Evolutionary conservation across 1,140 invertebrate genomes (phyloP).

Genomic region (Ridgeia piscesae): DNA sequence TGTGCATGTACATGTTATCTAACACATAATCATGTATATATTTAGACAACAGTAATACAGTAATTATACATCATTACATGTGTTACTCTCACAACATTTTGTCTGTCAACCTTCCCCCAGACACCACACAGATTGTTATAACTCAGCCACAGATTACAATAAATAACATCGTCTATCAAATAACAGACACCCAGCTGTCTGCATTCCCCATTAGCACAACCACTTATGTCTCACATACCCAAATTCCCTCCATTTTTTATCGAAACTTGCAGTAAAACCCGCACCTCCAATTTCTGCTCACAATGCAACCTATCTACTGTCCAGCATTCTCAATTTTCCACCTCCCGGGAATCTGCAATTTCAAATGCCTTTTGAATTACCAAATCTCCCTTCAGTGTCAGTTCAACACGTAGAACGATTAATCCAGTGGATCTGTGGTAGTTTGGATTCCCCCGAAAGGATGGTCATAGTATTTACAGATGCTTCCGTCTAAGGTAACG

Average conservation of each 20-base stretch:
- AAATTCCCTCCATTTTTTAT: neutral
- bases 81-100: neutral
- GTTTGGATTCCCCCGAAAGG: too few relatives aligned
- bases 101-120: neutral
- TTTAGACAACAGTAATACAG: too few relatives aligned
- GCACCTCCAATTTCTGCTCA: neutral
- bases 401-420: too few relatives aligned
- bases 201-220: neutral
- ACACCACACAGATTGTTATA: neutral
- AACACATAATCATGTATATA: too few relatives aligned
- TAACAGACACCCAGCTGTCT: neutral
- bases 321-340: neutral
- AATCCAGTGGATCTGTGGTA: too few relatives aligned
- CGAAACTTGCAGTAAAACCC: neutral
- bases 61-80: neutral
- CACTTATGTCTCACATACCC: neutral
- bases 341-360: neutral
- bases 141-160: neutral
- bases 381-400: neutral
- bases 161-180: neutral
- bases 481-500: too few relatives aligned
- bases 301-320: neutral
- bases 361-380: neutral
- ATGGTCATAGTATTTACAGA: too few relatives aligned
- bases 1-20: too few relatives aligned